Evolutionary conservation across 2,113 vertebrate genomes (phyloP).

Genomic region (Anhinga rufa): DNA sequence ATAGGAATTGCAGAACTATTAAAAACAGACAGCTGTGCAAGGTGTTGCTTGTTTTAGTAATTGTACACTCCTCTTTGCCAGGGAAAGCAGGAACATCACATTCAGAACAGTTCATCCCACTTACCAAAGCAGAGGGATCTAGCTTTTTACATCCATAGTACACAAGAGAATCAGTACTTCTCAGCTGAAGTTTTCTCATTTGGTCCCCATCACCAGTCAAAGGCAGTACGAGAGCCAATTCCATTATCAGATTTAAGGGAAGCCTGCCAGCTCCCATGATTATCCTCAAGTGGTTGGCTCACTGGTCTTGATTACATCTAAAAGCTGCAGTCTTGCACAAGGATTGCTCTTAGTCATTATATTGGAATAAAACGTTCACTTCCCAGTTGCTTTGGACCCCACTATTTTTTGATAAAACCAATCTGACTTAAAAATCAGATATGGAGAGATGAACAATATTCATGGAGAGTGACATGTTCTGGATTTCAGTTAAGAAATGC

Average conservation of each 20-base stretch:
- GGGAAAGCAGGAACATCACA: neutral
- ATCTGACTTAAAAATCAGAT: neutral
- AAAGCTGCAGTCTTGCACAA: neutral
- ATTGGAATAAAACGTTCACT: neutral
- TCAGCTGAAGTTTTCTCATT: neutral
- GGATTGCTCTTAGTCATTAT: neutral
- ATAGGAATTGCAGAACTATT: neutral
- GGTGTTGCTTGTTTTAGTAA: neutral
- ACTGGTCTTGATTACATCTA: neutral
- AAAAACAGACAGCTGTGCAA: neutral
- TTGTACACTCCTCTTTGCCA: neutral
- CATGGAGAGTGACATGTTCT: neutral
- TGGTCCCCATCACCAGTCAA: neutral
- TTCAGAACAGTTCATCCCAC: neutral
- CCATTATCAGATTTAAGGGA: neutral
- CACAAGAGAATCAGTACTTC: neutral
- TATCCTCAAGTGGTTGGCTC: neutral
- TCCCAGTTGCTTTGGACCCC: neutral
- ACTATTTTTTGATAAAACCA: neutral
- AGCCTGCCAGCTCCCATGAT: fast-evolving
- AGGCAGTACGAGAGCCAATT: neutral
- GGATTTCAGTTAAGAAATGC: neutral
- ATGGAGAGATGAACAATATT: neutral
- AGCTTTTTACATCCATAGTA: neutral
- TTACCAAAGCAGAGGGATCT: neutral